Evolutionary conservation across 2,888 invertebrate genomes (phyloP).

Genomic region (Arctia plantaginis): DNA sequence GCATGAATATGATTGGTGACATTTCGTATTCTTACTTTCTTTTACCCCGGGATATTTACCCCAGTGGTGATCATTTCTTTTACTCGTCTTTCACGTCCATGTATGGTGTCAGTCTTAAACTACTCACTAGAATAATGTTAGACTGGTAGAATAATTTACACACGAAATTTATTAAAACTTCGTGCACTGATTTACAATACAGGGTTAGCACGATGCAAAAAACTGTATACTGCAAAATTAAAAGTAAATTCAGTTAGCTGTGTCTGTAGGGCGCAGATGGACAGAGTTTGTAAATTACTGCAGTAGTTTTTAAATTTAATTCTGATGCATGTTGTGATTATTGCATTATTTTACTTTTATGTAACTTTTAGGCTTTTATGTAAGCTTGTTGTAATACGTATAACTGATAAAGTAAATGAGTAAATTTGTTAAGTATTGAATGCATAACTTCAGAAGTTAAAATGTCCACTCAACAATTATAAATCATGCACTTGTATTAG

Average conservation of each 20-base stretch:
- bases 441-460: no score
- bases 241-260: background rate
- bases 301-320: background rate
- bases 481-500: no score
- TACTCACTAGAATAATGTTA: background rate
- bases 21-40: no score
- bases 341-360: background rate
- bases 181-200: background rate
- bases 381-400: background rate
- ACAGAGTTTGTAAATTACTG: background rate
- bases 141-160: no score
- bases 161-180: background rate
- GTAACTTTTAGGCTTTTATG: background rate
- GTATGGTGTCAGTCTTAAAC: no score
- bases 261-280: background rate
- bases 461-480: no score
- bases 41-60: no score
- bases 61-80: no score
- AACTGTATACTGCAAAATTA: constrained; percentile 2
- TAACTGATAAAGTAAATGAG: background rate
- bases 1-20: no score
- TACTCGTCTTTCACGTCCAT: no score
- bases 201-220: background rate
- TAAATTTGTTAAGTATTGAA: background rate
- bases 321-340: background rate